phyloP scores from a whole-genome alignment of 1,140 invertebrate genomes.

The Calycopis cecrops region DNA sequence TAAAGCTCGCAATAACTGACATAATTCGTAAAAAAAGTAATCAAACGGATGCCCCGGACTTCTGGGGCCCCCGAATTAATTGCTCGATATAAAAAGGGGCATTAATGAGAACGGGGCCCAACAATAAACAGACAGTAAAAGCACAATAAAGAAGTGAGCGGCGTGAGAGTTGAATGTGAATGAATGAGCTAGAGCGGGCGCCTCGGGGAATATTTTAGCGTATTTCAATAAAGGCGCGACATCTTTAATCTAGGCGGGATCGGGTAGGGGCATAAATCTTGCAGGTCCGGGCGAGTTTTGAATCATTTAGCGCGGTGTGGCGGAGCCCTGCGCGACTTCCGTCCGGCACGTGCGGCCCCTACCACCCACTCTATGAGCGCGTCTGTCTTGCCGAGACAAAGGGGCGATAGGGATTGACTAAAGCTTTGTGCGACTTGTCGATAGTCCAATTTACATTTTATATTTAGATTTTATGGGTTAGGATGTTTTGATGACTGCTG shows the following conservation, averaged over 20 bases:
- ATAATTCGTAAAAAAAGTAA: slow-evolving; percentile 2
- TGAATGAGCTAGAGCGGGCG: slow-evolving; percentile 33
- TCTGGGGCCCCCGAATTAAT: slow-evolving; percentile 10
- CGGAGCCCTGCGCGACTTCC: slow-evolving; percentile 63
- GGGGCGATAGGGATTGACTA: slow-evolving; percentile 46
- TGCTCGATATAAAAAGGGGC: slow-evolving; percentile 22
- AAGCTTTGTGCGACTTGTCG: not conserved
- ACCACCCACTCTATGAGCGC: slow-evolving; percentile 42
- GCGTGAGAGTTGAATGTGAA: slow-evolving; percentile 51
- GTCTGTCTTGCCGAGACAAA: slow-evolving; percentile 73
- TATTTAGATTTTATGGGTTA: not conserved
- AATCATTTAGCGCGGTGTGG: slow-evolving; percentile 72
- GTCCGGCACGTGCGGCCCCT: slow-evolving; percentile 59
- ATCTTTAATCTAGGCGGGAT: slow-evolving; percentile 71
- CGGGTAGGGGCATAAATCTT: slow-evolving; percentile 71
- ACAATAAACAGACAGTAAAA: slow-evolving; percentile 41
- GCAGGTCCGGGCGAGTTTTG: slow-evolving; percentile 72
- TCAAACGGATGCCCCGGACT: slow-evolving; percentile 5
- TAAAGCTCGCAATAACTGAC: not conserved
- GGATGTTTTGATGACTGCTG: no score
- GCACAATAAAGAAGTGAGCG: slow-evolving; percentile 60
- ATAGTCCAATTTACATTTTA: slow-evolving; percentile 13
- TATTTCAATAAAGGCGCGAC: slow-evolving; percentile 71
- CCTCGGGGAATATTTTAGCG: slow-evolving; percentile 52
- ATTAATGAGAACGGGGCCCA: slow-evolving; percentile 23